A percentile compares a stretch with the other conserved stretches of the same genome.
Evolutionary conservation across 2,797 vertebrate species (phyloP).

Genomic region (Simalia tracyae): DNA sequence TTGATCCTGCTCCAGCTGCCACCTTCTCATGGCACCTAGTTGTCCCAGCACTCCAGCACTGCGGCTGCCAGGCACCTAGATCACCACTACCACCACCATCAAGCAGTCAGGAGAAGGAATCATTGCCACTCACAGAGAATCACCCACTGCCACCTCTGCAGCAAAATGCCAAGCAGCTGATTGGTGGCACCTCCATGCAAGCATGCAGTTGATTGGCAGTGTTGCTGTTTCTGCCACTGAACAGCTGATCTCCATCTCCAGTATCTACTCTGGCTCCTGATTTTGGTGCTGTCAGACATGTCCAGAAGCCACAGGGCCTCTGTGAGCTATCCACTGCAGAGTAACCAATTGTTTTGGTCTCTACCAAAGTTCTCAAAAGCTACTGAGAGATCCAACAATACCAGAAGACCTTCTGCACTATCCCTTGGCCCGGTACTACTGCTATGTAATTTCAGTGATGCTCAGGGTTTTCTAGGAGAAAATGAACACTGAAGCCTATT

Average conservation of each 20-base stretch:
- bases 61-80: not conserved
- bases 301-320: not conserved
- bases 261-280: not conserved
- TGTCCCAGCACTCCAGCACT: not conserved
- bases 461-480: not conserved
- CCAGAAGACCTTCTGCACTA: not conserved
- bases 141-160: not conserved
- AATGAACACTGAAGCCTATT: not conserved
- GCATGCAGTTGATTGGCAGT: not conserved
- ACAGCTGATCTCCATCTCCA: not conserved
- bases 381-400: not conserved
- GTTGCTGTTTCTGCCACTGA: not conserved
- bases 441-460: not conserved
- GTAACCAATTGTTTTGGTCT: not conserved
- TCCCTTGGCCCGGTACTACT: not conserved
- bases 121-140: not conserved
- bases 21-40: too few relatives aligned
- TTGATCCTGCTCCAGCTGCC: not conserved
- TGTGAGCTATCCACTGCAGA: not conserved
- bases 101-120: not conserved
- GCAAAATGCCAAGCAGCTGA: not conserved
- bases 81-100: not conserved
- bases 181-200: not conserved
- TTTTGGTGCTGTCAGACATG: not conserved
- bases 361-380: not conserved